Evolutionary conservation across 2,888 invertebrate genomes (phyloP).

Genomic region (Capitulum mitella): DNA sequence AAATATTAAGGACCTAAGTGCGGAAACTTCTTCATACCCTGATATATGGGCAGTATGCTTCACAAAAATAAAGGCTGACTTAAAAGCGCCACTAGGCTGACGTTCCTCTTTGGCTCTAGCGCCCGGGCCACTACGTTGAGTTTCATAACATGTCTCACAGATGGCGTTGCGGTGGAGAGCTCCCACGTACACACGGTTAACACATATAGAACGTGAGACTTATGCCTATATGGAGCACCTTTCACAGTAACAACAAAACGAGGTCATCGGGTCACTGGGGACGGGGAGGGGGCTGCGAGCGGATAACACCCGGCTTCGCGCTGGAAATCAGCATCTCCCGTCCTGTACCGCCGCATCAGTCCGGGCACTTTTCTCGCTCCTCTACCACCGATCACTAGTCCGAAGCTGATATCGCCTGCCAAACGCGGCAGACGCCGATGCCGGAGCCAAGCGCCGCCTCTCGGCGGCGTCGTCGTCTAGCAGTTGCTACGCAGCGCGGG

Average conservation of each 20-base stretch:
- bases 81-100: neutral
- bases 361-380: too few relatives aligned
- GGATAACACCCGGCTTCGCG: too few relatives aligned
- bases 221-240: conserved; percentile 4
- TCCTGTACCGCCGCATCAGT: too few relatives aligned
- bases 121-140: neutral
- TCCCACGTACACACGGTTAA: conserved; percentile 6
- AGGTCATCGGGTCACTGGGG: neutral
- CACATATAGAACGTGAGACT: conserved; percentile 14
- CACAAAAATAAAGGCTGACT: neutral
- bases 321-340: too few relatives aligned
- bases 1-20: neutral
- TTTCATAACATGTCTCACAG: neutral
- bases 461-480: too few relatives aligned
- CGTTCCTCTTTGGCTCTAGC: neutral
- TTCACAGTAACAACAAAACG: neutral
- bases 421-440: too few relatives aligned
- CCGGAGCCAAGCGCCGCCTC: too few relatives aligned
- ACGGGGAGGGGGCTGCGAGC: neutral
- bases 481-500: too few relatives aligned
- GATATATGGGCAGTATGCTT: neutral
- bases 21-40: neutral
- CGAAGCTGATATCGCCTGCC: too few relatives aligned
- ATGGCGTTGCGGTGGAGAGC: conserved; percentile 15
- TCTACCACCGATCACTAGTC: too few relatives aligned